Percentiles rank a stretch among this genome's conserved stretches.
These are phyloP conservation scores for Neria commutata DNA, from an alignment of 2,888 invertebrate species.

Conservation along the genomic window DNA sequence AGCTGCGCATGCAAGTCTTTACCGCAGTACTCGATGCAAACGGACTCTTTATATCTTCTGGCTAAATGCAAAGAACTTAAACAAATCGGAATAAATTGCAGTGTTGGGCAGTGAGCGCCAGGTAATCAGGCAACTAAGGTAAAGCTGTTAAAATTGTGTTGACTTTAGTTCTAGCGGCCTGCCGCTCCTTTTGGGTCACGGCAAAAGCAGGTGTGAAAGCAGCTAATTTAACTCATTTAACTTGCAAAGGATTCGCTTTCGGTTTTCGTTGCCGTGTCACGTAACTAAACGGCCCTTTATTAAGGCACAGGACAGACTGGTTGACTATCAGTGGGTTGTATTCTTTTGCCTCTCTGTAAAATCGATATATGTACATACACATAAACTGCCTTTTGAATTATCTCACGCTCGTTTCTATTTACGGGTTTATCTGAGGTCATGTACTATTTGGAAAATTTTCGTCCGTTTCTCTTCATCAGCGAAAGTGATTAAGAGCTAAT, in stretches of 20 bases:
- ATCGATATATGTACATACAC: too few species aligned
- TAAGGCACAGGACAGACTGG: neutral
- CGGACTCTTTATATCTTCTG: neutral
- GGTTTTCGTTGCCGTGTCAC: neutral
- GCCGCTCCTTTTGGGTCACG: too few species aligned
- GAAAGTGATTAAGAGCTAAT: too few species aligned
- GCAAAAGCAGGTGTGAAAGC: neutral
- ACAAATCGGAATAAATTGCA: neutral
- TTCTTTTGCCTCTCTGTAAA: too few species aligned
- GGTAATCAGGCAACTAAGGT: neutral
- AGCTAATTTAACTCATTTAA: neutral
- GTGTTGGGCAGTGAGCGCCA: neutral
- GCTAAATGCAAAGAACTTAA: neutral
- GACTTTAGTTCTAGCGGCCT: too few species aligned
- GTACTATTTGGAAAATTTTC: neutral
- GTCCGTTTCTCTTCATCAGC: neutral
- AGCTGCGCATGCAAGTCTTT: neutral
- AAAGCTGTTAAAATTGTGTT: neutral
- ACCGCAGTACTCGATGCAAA: neutral
- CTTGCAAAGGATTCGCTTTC: neutral
- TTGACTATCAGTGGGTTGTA: neutral
- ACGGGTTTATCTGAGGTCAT: constrained; percentile 1
- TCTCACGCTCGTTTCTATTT: too few species aligned
- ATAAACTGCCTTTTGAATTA: neutral
- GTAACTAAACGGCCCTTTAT: neutral